A percentile compares a stretch with the other conserved stretches of the same genome.
Evolutionary conservation across 2,113 vertebrate species (phyloP).

Genomic region (Crotophaga sulcirostris): DNA sequence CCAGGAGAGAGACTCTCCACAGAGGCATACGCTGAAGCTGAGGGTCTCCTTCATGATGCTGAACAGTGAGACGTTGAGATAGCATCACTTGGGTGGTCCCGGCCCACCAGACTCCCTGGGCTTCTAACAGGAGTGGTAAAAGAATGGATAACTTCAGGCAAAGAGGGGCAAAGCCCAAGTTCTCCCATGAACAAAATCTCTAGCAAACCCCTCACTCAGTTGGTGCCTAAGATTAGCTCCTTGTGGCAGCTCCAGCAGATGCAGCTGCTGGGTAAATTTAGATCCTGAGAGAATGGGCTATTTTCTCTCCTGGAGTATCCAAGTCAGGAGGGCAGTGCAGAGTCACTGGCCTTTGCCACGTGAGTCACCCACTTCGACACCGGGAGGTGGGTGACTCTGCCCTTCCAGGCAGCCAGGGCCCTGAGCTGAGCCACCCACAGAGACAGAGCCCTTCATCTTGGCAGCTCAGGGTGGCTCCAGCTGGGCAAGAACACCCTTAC

Average conservation of each 20-base stretch:
- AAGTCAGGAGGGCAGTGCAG: not conserved
- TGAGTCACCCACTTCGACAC: not conserved
- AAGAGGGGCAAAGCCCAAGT: not conserved
- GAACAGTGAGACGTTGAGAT: not conserved
- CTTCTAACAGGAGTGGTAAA: not conserved
- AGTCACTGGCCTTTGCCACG: slow-evolving; percentile 11
- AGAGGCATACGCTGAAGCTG: not conserved
- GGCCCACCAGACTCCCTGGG: not conserved
- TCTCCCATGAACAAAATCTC: not conserved
- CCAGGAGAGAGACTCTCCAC: not conserved
- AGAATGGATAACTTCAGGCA: not conserved
- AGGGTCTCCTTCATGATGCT: not conserved
- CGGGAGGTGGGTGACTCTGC: not conserved
- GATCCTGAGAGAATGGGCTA: slow-evolving; percentile 44
- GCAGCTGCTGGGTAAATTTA: slow-evolving; percentile 80
- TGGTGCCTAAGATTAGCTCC: slow-evolving; percentile 61
- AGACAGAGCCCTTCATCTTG: rapidly evolving
- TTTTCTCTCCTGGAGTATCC: not conserved
- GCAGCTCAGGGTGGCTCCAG: not conserved
- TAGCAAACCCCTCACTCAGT: rapidly evolving
- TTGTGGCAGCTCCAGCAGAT: slow-evolving; percentile 52
- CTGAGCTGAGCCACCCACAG: not conserved
- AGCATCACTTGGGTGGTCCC: not conserved
- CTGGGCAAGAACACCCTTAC: rapidly evolving
- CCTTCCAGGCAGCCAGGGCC: not conserved